phyloP scores from a whole-genome alignment of 2,113 vertebrate genomes.

The Vimba vimba region DNA sequence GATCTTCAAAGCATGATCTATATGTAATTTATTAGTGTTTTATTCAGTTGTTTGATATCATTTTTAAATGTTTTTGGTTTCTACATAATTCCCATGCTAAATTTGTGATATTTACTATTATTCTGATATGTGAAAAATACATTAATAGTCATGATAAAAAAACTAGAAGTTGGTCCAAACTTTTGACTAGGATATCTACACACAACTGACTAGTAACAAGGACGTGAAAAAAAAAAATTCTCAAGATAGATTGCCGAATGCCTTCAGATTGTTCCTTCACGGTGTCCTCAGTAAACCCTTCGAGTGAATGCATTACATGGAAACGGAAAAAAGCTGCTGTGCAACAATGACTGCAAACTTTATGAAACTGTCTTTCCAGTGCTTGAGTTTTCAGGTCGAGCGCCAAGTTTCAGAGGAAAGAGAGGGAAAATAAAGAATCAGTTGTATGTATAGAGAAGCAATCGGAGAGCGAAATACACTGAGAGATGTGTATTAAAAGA shows the following conservation, averaged over 20 bases:
- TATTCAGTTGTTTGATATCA: no score
- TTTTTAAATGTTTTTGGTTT: no score
- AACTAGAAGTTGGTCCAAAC: not conserved
- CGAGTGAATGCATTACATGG: not conserved
- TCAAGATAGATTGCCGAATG: not conserved
- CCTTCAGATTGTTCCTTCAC: not conserved
- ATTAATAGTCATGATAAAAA: not conserved
- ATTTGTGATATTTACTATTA: not conserved
- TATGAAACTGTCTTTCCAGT: conserved; percentile 17
- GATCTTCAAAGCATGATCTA: not conserved
- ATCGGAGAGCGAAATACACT: not conserved
- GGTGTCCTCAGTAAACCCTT: conserved; percentile 30
- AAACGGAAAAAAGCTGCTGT: not conserved
- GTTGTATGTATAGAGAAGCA: not conserved
- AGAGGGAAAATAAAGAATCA: not conserved
- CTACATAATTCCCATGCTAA: not conserved
- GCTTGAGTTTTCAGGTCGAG: not conserved
- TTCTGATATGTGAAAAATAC: not conserved
- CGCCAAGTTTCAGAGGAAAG: conserved; percentile 3
- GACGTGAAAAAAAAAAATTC: conserved; percentile 4
- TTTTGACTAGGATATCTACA: not conserved
- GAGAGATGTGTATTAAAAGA: not conserved
- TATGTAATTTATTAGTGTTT: not conserved
- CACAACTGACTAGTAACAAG: not conserved
- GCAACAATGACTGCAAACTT: conserved; percentile 19